Evolutionary conservation across 2,113 vertebrate genomes (phyloP), one percentile per base, ranked within the genome.

Genomic region (Seriola rivoliana): DNA sequence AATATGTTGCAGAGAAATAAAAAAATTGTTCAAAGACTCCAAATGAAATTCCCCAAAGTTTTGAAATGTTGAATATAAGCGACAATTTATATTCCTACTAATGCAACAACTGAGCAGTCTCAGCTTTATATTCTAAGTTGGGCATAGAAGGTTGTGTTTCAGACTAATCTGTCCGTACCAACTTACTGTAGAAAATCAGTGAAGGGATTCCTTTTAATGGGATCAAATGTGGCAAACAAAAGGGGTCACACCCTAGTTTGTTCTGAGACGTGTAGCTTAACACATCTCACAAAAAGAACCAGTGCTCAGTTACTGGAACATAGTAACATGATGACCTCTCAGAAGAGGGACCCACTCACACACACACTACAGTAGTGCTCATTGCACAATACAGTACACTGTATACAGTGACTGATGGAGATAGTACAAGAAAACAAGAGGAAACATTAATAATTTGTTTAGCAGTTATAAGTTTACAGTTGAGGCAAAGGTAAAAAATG

Each of bases 291-390:
- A 21, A 70, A 14, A 75, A 44, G 52, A 81, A 40, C 32, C 36
- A 65, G 36, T 54, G 80, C 65, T 62, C 46, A 78, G 79, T 88
- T 88, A 84, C 85, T 67, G 46, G 8, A 73, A 13, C 58, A 62
- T 11, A 48, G 85, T 68, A 81, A 88, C 76, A 59, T 21, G 64
- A 86, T 32, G 36, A 65, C 48, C 57, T 75, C 80, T 68, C 50
- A 44, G 44, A 66, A 66, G 7, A 55, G 14, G 46, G 5, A 60
- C 48, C 3, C 52, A 54, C 6, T 72, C n/a, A 50, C n/a, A 63
- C n/a, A 72, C n/a, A 75, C 21, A 40, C 32, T 2, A 4, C 6
- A 36, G 36, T 63, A 36, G 17, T 21, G 38, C 62, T 13, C 25
- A 4, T 6, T 68, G 6, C 3, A 50, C 46, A 71, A 29, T 9